phyloP scores from a whole-genome alignment of 2,113 vertebrate genomes.

The Heteronetta atricapilla region DNA sequence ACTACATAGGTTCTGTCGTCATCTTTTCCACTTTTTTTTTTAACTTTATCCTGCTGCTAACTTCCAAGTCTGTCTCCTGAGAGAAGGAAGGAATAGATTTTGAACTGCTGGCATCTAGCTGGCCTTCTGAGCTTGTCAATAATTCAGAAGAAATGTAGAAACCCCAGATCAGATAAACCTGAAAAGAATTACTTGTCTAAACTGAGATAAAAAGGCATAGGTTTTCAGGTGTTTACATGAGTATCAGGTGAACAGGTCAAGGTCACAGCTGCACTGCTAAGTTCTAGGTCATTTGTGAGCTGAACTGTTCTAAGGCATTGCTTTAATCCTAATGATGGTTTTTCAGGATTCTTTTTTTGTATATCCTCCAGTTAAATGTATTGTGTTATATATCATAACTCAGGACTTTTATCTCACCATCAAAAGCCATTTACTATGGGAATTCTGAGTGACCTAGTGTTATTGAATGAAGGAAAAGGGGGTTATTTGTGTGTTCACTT shows the following conservation, averaged over 20 bases:
- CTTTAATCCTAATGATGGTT: background rate
- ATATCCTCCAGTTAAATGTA: background rate
- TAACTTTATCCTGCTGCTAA: background rate
- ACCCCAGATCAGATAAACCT: background rate
- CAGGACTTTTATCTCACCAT: constrained; percentile 30
- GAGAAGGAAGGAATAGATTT: background rate
- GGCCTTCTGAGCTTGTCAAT: background rate
- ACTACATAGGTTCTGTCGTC: background rate
- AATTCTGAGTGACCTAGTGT: constrained; percentile 13
- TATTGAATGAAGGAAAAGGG: constrained; percentile 37
- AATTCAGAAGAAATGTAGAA: background rate
- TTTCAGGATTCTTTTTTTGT: background rate
- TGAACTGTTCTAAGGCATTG: background rate
- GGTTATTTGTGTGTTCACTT: constrained; percentile 34
- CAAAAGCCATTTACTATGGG: constrained; percentile 13
- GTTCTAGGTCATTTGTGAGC: constrained; percentile 5
- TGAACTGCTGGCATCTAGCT: constrained; percentile 32
- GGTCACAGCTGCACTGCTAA: constrained; percentile 28
- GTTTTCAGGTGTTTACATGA: background rate
- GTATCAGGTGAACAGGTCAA: background rate
- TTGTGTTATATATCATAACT: constrained; percentile 1
- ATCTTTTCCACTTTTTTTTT: background rate
- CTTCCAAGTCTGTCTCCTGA: background rate
- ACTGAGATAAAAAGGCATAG: background rate
- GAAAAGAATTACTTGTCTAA: background rate